Conservation (phyloP, 2,888 invertebrate genomes). For the Eurytoma californica region DNA sequence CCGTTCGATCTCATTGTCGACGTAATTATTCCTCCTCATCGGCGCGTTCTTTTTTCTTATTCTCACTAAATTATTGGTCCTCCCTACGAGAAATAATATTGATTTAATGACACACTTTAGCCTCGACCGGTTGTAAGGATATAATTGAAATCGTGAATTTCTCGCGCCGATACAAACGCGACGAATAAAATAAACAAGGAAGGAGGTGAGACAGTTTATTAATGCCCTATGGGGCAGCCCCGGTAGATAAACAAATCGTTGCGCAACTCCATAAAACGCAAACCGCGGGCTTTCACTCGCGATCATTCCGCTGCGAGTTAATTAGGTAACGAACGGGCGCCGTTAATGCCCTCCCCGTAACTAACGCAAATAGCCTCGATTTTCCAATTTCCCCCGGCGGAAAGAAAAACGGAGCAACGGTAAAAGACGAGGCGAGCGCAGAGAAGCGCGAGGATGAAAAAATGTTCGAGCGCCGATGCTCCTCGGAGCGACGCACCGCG, state of each 20-base stretch:
- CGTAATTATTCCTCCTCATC: too few species aligned
- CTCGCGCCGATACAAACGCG: too few species aligned
- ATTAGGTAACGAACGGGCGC: neutral
- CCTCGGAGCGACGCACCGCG: slow-evolving; percentile 12
- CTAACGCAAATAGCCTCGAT: neutral
- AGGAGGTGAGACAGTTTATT: too few species aligned
- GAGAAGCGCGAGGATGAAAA: neutral
- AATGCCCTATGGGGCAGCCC: too few species aligned
- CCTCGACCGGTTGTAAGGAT: too few species aligned
- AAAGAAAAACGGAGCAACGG: neutral
- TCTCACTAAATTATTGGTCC: too few species aligned
- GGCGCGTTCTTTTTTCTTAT: too few species aligned
- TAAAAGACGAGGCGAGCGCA: neutral
- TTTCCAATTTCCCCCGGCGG: neutral
- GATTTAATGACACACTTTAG: too few species aligned
- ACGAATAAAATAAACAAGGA: too few species aligned
- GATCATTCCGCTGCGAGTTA: neutral
- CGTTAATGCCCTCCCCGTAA: slow-evolving; percentile 4
- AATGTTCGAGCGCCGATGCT: neutral
- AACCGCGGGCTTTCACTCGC: slow-evolving; percentile 23
- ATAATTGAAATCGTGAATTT: too few species aligned
- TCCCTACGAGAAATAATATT: too few species aligned
- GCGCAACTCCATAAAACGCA: neutral
- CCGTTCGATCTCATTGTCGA: neutral
- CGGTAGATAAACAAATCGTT: slow-evolving; percentile 27